Conservation (phyloP, 53 echinoderm and acorn worm genomes). For the Crossaster papposus region DNA sequence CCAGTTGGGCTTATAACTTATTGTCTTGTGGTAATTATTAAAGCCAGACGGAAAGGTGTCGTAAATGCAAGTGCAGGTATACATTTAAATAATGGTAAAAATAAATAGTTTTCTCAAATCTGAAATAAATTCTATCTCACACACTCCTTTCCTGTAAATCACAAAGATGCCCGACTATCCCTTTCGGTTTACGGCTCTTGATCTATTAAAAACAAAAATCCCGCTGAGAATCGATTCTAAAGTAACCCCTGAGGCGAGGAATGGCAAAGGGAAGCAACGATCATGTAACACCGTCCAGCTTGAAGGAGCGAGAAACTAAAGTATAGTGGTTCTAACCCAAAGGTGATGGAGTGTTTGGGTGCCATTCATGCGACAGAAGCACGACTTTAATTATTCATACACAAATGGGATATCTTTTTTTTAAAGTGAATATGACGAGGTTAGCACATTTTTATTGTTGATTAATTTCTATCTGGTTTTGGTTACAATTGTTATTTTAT, state of each 20-base stretch:
- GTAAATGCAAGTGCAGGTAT: too few species aligned
- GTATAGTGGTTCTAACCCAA: neutral
- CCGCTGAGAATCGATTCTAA: neutral
- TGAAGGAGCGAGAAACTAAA: neutral
- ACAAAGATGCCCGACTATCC: neutral
- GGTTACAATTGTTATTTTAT: neutral
- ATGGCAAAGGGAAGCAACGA: neutral
- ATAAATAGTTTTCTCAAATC: too few species aligned
- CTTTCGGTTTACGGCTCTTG: neutral
- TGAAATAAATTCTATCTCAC: too few species aligned
- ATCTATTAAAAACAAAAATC: neutral
- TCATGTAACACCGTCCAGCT: neutral
- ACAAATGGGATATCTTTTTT: neutral
- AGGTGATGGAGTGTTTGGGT: neutral
- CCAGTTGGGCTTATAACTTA: neutral
- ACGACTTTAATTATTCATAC: constrained; percentile 4
- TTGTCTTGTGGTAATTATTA: neutral
- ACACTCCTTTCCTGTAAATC: neutral
- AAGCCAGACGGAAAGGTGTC: neutral
- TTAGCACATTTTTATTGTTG: neutral
- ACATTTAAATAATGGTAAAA: too few species aligned
- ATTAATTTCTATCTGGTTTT: neutral
- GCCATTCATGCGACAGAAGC: neutral
- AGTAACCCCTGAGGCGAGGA: neutral
- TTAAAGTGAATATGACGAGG: neutral